Base-by-base conservation (phyloP, 2,888 invertebrate species). In the Heliconius ismenius region DNA sequence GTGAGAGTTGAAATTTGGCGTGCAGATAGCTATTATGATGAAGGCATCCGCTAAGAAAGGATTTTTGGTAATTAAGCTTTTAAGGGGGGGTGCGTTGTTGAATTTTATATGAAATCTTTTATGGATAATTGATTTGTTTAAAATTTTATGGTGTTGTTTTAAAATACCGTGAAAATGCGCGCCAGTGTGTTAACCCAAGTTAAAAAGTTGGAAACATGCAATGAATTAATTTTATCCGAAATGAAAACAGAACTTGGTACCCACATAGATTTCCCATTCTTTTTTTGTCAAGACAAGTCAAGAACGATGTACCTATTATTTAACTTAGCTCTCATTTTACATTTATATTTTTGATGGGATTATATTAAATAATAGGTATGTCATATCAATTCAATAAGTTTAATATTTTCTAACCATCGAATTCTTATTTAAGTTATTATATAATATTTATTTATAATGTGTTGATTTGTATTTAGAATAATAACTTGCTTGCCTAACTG, bases 21-120 rank as follows among this genome's bases (percentile, higher is more conserved):
- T 67, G 39, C 67, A 67, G 39, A 65, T 65, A 39, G n/a, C 39
- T 67, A 24, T 67, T 67, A 67, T 67, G n/a, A 24, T 39, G 24
- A 39, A 67, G n/a, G 39, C 39, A 67, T 67, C 39, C 13, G 39
- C 11, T 39, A 39, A 67, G 65, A 65, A 64, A 65, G 39, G 65
- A 67, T 67, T 67, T 67, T 39, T 39, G 65, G 65, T 39, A 67
- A 67, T 39, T 39, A 67, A 4, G 65, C 39, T 67, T 67, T 39
- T 67, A 39, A 67, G 24, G n/a, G 24, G 39, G 65, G 21, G 9
- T 67, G 39, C 7, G 39, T 39, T 67, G 39, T 39, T 39, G 7
- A 39, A 67, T 67, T 67, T 67, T 67, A 24, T 67, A 39, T 67
- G 39, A n/a, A 39, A 39, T 15, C 13, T 39, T 67, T 67, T 24